A percentile compares a stretch with the other conserved stretches of the same genome.
Evolutionary conservation across 2,888 invertebrate genomes (phyloP).

Genomic region (Dolichopus griseipennis): DNA sequence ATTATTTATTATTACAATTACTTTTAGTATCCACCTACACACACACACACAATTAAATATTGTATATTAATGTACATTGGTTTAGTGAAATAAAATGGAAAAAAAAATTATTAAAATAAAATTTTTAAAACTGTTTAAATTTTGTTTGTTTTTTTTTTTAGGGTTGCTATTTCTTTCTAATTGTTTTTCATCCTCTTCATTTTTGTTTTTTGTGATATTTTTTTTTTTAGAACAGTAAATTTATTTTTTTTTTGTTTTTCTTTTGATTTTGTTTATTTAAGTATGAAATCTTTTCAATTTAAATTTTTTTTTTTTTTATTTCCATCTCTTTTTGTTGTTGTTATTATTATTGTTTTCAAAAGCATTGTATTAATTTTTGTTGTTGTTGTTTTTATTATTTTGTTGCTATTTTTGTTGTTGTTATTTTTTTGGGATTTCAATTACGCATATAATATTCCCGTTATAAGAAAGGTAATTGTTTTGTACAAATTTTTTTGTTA

Average conservation of each 20-base stretch:
- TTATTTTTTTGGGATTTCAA: neutral
- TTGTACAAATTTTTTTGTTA: too few relatives aligned
- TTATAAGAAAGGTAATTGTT: neutral
- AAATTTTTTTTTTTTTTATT: neutral
- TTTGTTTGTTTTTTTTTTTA: too few relatives aligned
- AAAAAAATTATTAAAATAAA: too few relatives aligned
- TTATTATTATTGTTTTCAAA: neutral
- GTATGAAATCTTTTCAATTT: neutral
- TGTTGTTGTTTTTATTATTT: neutral
- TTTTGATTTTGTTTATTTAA: neutral
- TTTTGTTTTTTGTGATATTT: too few relatives aligned
- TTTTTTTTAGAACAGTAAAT: neutral
- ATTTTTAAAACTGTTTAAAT: too few relatives aligned
- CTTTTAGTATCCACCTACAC: too few relatives aligned
- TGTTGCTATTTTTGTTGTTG: neutral
- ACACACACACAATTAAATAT: too few relatives aligned
- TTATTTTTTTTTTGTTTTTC: neutral
- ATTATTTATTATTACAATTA: too few relatives aligned
- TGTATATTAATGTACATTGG: too few relatives aligned
- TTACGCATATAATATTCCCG: neutral
- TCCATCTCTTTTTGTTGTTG: neutral
- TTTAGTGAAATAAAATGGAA: too few relatives aligned
- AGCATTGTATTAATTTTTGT: neutral
- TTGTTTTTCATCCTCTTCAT: too few relatives aligned
- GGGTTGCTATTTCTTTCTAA: too few relatives aligned